Conservation (phyloP, 2,113 vertebrate genomes). For the Hucho hucho region DNA sequence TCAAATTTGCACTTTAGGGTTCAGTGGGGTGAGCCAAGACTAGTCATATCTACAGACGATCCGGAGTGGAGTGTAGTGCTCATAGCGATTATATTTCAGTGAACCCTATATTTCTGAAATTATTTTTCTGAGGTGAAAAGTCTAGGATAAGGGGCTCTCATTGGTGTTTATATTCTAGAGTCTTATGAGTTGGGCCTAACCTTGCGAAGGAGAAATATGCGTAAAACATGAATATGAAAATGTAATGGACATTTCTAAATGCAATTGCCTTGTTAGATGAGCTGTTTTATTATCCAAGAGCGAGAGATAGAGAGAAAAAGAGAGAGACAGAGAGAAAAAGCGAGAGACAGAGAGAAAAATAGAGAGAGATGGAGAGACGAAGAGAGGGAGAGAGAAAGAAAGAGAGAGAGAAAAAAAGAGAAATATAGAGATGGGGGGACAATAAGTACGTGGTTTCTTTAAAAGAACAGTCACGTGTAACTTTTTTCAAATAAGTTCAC, state of each 20-base stretch:
- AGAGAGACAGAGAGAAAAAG: too few relatives aligned
- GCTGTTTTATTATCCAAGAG: background rate
- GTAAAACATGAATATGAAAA: conserved; percentile 46
- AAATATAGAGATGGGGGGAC: background rate
- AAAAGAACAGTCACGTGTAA: background rate
- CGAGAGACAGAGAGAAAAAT: too few relatives aligned
- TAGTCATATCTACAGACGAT: background rate
- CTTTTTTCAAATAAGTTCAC: too few relatives aligned
- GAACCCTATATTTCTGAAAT: conserved; percentile 35
- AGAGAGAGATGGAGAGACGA: too few relatives aligned
- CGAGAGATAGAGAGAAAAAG: too few relatives aligned
- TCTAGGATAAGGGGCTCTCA: background rate
- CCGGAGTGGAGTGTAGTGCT: background rate
- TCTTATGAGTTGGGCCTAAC: conserved; percentile 5
- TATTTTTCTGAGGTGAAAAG: background rate
- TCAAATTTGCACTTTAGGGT: background rate
- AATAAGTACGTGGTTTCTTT: background rate
- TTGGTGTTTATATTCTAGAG: background rate
- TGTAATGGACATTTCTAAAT: conserved; percentile 44
- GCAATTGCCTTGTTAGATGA: conserved; percentile 6
- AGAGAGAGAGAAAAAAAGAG: too few relatives aligned
- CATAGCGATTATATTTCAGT: conserved; percentile 24
- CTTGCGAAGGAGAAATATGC: conserved; percentile 38
- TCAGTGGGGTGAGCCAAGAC: background rate
- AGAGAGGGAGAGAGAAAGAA: too few relatives aligned